phyloP scores from a whole-genome alignment of 2,113 vertebrate genomes.

The Odocoileus virginianus region DNA sequence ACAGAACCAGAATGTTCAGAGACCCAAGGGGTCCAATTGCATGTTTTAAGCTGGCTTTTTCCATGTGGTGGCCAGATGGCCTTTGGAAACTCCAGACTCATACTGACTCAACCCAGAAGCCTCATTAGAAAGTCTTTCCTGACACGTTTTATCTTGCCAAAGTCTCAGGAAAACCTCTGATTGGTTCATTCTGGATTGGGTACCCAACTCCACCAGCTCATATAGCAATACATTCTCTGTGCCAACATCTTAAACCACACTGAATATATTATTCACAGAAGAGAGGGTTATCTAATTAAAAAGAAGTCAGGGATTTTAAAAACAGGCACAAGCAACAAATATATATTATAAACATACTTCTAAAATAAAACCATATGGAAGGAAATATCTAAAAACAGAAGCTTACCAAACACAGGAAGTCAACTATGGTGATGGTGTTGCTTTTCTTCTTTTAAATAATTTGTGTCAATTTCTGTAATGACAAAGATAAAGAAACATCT shows the following conservation, averaged over 20 bases:
- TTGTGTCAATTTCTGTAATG: background rate
- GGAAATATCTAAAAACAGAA: background rate
- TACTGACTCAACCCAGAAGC: background rate
- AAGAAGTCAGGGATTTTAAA: background rate
- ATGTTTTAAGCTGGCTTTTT: background rate
- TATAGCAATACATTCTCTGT: background rate
- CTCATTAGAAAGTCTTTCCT: background rate
- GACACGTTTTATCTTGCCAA: background rate
- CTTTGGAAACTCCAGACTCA: background rate
- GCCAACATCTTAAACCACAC: background rate
- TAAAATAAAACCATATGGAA: background rate
- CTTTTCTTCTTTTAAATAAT: conserved; percentile 20
- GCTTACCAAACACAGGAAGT: background rate
- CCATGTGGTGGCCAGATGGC: background rate
- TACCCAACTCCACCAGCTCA: background rate
- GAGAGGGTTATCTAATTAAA: background rate
- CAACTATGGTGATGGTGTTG: background rate
- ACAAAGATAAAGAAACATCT: background rate
- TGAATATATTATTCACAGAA: background rate
- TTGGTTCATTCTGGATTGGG: background rate
- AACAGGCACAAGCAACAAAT: background rate
- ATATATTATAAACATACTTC: background rate
- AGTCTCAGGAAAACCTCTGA: background rate
- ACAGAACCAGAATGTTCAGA: no score
- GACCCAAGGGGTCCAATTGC: no score